Evolutionary conservation across 23 tunicate genomes (phyloP), one percentile per base, ranked within the genome.

Genomic region (Trididemnum miniatum): DNA sequence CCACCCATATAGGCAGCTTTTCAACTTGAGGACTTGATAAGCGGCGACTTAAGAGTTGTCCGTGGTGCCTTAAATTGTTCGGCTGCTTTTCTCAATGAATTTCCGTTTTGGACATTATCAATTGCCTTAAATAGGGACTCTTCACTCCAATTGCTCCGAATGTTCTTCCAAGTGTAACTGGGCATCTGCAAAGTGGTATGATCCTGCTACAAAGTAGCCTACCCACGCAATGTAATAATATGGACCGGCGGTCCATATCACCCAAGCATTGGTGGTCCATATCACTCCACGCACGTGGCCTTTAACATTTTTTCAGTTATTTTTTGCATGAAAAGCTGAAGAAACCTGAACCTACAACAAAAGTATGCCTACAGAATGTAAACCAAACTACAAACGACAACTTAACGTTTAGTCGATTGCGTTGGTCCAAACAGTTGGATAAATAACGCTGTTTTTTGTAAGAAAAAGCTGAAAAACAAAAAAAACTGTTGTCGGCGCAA

Each of bases 151-250:
- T n/a, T n/a, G n/a, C n/a, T n/a, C n/a, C n/a, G 15, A 44, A 15
- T 44, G 54, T 44, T 44, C 54, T 44, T 44, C 54, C 9, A 44
- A 7, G 54, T 44, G 54, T 44, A 44, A 9, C 54, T 44, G 54
- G 54, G 54, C 54, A 62, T 62, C 29, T 20, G 67, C 67, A 26
- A 62, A 62, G 67, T 62, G 26, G 67, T 62, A 62, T 24, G 67
- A 62, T 22, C n/a, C 67, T 22, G 28, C 26, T 20, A 62, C n/a
- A n/a, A n/a, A n/a, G n/a, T n/a, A 62, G 29, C 15, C 26, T 62
- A 26, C 67, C 67, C 28, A 62, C 67, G 67, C 67, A 62, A 62
- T 62, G 67, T 12, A 26, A 62, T 20, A 26, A 24, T 44, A 44
- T 44, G 54, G 15, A 44, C 54, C 54, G 54, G 54, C 54, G 54